phyloP scores from a whole-genome alignment of 1,140 invertebrate species.

The Ridgeia piscesae region DNA sequence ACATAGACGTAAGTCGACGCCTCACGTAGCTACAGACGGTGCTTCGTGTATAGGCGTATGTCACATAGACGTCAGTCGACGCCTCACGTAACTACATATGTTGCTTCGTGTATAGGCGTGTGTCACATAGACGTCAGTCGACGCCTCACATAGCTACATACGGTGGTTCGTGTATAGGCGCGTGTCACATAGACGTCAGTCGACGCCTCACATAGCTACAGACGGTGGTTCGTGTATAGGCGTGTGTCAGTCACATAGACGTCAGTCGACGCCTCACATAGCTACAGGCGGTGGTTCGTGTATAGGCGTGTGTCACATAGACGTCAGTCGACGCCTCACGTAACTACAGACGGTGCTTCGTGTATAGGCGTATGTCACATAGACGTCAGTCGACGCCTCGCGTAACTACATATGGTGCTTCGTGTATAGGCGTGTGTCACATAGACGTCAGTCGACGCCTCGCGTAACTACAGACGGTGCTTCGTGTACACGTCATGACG shows the following conservation, averaged over 20 bases:
- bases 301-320: background rate
- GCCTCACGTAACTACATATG: background rate
- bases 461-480: no score
- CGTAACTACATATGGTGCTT: background rate
- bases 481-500: no score
- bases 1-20: background rate
- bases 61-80: background rate
- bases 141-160: background rate
- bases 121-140: background rate
- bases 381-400: background rate
- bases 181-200: background rate
- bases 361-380: background rate
- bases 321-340: background rate
- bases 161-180: background rate
- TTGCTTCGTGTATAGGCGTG: background rate
- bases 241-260: background rate
- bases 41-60: background rate
- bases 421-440: background rate
- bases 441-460: background rate
- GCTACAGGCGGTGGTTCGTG: background rate
- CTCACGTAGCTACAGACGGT: background rate
- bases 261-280: background rate
- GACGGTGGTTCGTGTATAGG: background rate
- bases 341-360: background rate
- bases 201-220: background rate